Conservation (phyloP, 2,888 invertebrate genomes). For the Trachelus stipa region DNA sequence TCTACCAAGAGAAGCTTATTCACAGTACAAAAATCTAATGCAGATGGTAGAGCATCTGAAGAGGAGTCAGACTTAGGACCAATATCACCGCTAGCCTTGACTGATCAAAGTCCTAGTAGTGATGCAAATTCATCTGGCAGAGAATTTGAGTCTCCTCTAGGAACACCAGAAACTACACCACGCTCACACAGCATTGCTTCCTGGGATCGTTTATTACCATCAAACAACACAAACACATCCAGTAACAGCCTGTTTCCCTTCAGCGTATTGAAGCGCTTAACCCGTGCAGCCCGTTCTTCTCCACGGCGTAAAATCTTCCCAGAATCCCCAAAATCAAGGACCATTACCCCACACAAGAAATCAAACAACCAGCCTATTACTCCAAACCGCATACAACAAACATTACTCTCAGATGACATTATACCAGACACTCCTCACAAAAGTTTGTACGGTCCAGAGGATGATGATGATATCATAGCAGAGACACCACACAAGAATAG, state of each 20-base stretch:
- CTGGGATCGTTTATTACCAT: conserved; percentile 45
- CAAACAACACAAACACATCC: conserved; percentile 8
- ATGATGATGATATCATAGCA: conserved; percentile 31
- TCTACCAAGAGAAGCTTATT: conserved; percentile 47
- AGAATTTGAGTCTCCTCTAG: conserved; percentile 45
- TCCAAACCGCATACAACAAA: conserved; percentile 17
- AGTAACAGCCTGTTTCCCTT: conserved; percentile 39
- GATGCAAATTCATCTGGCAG: conserved; percentile 48
- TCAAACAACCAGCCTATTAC: conserved; percentile 19
- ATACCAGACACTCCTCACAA: conserved; percentile 53
- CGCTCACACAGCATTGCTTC: conserved; percentile 15
- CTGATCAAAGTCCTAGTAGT: conserved; percentile 42
- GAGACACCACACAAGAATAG: conserved; percentile 52
- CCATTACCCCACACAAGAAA: conserved; percentile 27
- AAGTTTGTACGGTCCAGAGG: conserved; percentile 34
- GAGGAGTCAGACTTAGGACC: conserved; percentile 59
- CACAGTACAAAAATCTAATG: conserved; percentile 23
- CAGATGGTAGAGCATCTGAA: conserved; percentile 37
- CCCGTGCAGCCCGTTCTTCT: conserved; percentile 43
- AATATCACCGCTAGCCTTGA: conserved; percentile 54
- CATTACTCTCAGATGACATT: conserved; percentile 27
- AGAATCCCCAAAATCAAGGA: conserved; percentile 29
- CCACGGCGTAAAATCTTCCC: conserved; percentile 38
- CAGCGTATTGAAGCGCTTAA: conserved; percentile 40
- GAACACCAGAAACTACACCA: conserved; percentile 44